Percentiles rank a stretch among this genome's conserved stretches.
Evolutionary conservation across 2,113 vertebrate species (phyloP).

Genomic region (Motacilla alba): DNA sequence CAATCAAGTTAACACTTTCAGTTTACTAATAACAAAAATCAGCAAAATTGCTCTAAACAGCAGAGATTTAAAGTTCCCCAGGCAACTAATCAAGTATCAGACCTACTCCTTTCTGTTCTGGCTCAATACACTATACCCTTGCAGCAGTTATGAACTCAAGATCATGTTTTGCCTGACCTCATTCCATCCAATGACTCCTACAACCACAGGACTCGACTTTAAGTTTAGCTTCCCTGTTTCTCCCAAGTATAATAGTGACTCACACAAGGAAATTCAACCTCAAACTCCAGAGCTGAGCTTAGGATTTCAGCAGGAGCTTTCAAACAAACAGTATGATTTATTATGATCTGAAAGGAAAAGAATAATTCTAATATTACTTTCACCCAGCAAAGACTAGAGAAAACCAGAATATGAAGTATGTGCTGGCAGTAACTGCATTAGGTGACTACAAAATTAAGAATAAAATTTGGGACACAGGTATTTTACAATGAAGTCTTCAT

Average conservation of each 20-base stretch:
- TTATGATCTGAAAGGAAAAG: background rate
- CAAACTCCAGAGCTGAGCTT: background rate
- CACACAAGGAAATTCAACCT: background rate
- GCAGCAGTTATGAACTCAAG: background rate
- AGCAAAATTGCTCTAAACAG: background rate
- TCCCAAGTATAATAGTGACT: accelerated
- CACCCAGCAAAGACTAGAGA: background rate
- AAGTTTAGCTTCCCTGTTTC: background rate
- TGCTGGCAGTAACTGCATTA: background rate
- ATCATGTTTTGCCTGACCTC: background rate
- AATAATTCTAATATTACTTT: background rate
- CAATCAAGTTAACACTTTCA: background rate
- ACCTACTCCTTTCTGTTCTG: background rate
- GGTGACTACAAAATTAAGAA: background rate
- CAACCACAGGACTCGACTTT: background rate
- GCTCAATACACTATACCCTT: background rate
- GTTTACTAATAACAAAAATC: background rate
- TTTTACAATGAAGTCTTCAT: background rate
- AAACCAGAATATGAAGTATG: background rate
- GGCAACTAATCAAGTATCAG: background rate
- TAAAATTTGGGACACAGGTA: background rate
- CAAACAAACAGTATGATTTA: background rate
- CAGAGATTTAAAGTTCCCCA: background rate
- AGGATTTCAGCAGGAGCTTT: background rate
- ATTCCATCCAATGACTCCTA: background rate